These are phyloP conservation scores for Eulemur albifrons DNA, from an alignment of 2,797 vertebrate genomes.

Conservation along the genomic window DNA sequence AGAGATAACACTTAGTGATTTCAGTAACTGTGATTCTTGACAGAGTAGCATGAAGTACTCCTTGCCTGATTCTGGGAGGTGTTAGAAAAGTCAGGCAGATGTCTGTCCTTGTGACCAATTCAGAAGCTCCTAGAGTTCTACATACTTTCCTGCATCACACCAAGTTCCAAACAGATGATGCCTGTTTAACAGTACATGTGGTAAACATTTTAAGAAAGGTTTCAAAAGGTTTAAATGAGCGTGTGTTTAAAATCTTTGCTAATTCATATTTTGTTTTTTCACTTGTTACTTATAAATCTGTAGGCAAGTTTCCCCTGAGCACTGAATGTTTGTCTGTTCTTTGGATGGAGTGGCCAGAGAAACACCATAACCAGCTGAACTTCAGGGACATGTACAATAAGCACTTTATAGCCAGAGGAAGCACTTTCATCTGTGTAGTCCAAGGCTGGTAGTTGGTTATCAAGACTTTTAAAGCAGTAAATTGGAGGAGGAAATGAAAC, in stretches of 20 bases:
- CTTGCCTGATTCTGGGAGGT: background rate
- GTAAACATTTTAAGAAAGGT: background rate
- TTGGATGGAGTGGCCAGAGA: background rate
- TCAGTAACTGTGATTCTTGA: background rate
- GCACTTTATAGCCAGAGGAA: background rate
- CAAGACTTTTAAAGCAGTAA: background rate
- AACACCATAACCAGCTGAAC: background rate
- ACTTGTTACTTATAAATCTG: background rate
- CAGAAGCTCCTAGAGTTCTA: background rate
- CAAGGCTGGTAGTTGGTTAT: background rate
- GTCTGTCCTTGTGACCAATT: background rate
- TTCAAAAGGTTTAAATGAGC: background rate
- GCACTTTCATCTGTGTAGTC: background rate
- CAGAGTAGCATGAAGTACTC: background rate
- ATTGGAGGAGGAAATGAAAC: background rate
- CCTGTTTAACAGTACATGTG: background rate
- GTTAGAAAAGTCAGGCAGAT: background rate
- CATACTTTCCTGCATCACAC: background rate
- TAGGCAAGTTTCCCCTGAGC: fast-evolving
- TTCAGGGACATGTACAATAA: background rate
- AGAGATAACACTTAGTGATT: background rate
- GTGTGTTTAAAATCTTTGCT: background rate
- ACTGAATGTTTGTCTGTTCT: background rate
- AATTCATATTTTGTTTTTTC: background rate
- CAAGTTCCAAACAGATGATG: background rate